Percentiles rank a stretch among this genome's conserved stretches.
Evolutionary conservation across 35 echinoderm and acorn worm species (phyloP).

Genomic region (Apostichopus parvimensis): DNA sequence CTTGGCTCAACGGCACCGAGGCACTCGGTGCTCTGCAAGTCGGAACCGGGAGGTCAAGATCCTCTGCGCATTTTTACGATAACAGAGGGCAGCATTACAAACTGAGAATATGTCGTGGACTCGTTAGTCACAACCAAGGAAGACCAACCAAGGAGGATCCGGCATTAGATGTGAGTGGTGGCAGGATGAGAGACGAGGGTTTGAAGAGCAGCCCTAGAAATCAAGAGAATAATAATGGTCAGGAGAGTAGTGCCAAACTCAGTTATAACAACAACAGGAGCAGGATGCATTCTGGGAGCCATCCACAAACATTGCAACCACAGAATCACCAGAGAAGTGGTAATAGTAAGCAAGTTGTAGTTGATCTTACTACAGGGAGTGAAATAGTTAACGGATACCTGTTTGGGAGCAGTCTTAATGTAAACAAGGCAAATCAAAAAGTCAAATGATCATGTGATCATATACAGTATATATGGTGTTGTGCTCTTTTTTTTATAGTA

Average conservation of each 20-base stretch:
- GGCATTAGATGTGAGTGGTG: slow-evolving; percentile 64
- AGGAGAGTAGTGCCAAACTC: not conserved
- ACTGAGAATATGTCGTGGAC: slow-evolving; percentile 73
- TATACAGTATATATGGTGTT: too few relatives aligned
- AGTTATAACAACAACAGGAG: too few relatives aligned
- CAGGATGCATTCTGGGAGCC: not conserved
- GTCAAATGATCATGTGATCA: not conserved
- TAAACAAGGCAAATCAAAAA: not conserved
- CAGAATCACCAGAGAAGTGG: not conserved
- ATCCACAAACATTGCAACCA: not conserved
- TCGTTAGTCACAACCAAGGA: slow-evolving; percentile 79
- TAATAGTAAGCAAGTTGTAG: not conserved
- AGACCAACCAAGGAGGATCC: slow-evolving; percentile 34
- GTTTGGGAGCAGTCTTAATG: not conserved
- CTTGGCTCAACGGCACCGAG: slow-evolving; percentile 80
- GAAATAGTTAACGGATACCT: slow-evolving; percentile 18
- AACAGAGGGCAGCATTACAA: slow-evolving; percentile 66
- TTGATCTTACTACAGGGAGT: slow-evolving; percentile 26
- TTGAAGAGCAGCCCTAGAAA: not conserved
- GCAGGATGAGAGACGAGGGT: slow-evolving; percentile 55
- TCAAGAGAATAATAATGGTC: not conserved
- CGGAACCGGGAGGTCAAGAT: slow-evolving; percentile 49
- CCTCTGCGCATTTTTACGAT: slow-evolving; percentile 63
- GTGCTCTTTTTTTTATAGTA: too few relatives aligned
- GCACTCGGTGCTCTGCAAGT: slow-evolving; percentile 71